Conservation (phyloP, 1,140 invertebrate species). For the Heliconius nattereri region DNA sequence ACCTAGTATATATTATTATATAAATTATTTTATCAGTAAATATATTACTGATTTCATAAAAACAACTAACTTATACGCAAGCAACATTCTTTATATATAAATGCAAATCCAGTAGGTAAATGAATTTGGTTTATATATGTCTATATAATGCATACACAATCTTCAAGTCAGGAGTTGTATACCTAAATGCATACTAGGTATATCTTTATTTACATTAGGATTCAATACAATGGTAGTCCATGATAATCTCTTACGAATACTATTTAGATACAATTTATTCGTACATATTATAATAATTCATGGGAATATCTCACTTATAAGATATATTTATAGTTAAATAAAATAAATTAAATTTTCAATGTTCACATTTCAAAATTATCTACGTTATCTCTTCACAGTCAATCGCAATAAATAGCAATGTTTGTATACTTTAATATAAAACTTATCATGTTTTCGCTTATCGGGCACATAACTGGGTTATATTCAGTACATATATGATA, state of each 20-base stretch:
- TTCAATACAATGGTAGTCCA: neutral
- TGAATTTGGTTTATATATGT: neutral
- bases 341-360: neutral
- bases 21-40: too few species aligned
- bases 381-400: neutral
- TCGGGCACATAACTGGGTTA: slow-evolving; percentile 46
- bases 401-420: slow-evolving; percentile 11
- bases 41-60: too few species aligned
- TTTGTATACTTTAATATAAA: neutral
- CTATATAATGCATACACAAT: neutral
- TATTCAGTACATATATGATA: slow-evolving; percentile 28
- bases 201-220: too few species aligned
- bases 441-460: slow-evolving; percentile 37
- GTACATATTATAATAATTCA: neutral
- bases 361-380: neutral
- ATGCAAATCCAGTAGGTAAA: neutral
- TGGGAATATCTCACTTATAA: neutral
- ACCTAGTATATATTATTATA: too few species aligned
- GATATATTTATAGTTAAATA: too few species aligned
- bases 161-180: slow-evolving; percentile 1
- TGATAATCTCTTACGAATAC: neutral
- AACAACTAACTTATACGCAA: too few species aligned
- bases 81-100: neutral
- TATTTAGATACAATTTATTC: neutral
- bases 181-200: neutral